phyloP scores from a whole-genome alignment of 2,113 vertebrate genomes.

The Elephantulus edwardii region DNA sequence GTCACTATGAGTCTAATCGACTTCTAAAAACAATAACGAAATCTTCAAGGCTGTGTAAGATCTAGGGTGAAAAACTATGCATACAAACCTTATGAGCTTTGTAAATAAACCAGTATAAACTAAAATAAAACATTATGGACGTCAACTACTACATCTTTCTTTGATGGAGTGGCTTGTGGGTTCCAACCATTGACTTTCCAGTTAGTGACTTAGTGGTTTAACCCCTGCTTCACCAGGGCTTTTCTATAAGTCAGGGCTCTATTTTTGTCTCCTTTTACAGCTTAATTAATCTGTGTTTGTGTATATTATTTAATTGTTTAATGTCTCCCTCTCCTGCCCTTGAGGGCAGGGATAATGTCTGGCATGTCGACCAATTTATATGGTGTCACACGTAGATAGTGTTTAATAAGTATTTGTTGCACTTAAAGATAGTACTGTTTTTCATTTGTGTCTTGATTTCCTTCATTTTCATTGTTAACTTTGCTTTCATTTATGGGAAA shows the following conservation, averaged over 20 bases:
- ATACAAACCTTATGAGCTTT: no score
- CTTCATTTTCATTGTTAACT: background rate
- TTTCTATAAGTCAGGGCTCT: background rate
- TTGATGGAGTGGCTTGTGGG: no score
- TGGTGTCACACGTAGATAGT: background rate
- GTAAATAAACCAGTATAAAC: no score
- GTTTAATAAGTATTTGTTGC: background rate
- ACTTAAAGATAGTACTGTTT: background rate
- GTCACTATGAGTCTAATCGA: no score
- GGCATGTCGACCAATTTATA: background rate
- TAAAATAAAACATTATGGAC: no score
- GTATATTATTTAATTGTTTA: background rate
- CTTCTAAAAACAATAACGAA: no score
- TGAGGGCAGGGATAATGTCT: background rate
- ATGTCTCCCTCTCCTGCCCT: background rate
- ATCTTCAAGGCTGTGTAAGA: no score
- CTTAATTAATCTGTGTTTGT: background rate
- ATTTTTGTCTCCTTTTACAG: background rate
- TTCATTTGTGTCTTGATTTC: background rate
- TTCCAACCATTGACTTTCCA: no score
- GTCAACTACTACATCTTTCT: no score
- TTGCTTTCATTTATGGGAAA: conserved; percentile 7
- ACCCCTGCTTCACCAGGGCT: no score
- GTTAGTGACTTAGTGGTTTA: no score
- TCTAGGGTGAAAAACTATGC: no score